Conservation (phyloP, 2,113 vertebrate genomes). For the Carassius auratus region DNA sequence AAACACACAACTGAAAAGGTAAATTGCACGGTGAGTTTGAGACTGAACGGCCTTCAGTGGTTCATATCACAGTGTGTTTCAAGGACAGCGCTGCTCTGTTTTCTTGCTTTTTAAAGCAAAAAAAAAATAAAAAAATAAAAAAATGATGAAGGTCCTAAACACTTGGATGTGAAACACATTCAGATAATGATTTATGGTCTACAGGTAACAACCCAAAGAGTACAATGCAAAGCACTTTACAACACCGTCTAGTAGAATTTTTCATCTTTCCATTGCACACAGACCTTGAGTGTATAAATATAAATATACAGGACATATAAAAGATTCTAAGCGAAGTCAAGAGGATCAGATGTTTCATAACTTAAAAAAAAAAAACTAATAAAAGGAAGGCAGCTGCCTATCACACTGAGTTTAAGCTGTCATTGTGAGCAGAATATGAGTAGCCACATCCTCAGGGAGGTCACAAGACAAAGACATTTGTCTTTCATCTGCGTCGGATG, state of each 20-base stretch:
- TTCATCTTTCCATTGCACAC: conserved; percentile 8
- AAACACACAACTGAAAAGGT: neutral
- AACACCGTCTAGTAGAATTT: neutral
- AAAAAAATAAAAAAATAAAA: neutral
- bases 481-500: conserved; percentile 1
- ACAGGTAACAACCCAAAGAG: conserved; percentile 12
- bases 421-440: conserved; percentile 31
- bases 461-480: conserved; percentile 34
- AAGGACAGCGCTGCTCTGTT: conserved; percentile 19
- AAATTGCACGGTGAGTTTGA: neutral
- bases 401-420: conserved; percentile 7
- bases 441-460: conserved; percentile 17
- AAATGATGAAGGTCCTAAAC: neutral
- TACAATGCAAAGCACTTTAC: conserved; percentile 11
- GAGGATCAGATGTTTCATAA: neutral
- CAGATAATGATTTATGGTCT: conserved; percentile 31
- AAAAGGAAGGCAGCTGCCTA: conserved; percentile 19
- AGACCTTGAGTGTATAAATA: conserved; percentile 14
- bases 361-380: neutral
- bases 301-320: neutral
- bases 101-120: conserved; percentile 23
- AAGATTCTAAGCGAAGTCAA: neutral
- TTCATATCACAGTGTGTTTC: conserved; percentile 30
- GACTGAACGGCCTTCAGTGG: conserved; percentile 21
- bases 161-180: conserved; percentile 8